Conservation (phyloP, 2,797 vertebrate species). For the Octomys mimax region DNA sequence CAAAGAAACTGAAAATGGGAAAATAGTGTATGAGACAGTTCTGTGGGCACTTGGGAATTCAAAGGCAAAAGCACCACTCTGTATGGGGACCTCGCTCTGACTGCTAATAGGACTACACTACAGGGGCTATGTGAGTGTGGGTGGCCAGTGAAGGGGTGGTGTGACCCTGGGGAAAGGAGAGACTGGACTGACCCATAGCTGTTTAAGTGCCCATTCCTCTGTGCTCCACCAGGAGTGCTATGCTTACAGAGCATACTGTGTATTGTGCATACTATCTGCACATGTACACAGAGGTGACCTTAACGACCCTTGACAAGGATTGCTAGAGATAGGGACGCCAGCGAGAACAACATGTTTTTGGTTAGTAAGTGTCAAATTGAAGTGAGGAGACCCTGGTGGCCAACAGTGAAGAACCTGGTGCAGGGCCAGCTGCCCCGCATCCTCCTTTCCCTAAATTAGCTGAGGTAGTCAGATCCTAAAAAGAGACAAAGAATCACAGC, state of each 20-base stretch:
- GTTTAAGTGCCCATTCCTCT: not conserved
- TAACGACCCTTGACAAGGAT: not conserved
- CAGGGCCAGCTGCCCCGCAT: not conserved
- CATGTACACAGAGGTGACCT: not conserved
- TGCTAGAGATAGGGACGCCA: not conserved
- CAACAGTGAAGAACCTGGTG: not conserved
- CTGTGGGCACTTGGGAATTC: not conserved
- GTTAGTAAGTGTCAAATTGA: not conserved
- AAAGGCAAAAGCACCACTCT: not conserved
- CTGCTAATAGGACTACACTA: not conserved
- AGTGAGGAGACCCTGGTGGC: not conserved
- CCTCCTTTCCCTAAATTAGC: not conserved
- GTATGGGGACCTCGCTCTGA: not conserved
- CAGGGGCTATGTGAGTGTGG: not conserved
- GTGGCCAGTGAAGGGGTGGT: not conserved
- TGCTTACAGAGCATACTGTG: not conserved
- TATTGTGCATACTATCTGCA: not conserved
- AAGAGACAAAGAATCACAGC: not conserved
- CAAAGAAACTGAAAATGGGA: not conserved
- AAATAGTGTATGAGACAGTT: not conserved
- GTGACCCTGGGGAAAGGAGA: not conserved
- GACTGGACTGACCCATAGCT: not conserved
- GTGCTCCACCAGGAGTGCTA: not conserved
- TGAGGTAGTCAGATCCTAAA: not conserved
- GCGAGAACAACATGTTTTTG: not conserved